Percentiles rank a stretch among this genome's conserved stretches.
phyloP scores from a whole-genome alignment of 2,888 invertebrate genomes.

The Prionchulus punctatus region DNA sequence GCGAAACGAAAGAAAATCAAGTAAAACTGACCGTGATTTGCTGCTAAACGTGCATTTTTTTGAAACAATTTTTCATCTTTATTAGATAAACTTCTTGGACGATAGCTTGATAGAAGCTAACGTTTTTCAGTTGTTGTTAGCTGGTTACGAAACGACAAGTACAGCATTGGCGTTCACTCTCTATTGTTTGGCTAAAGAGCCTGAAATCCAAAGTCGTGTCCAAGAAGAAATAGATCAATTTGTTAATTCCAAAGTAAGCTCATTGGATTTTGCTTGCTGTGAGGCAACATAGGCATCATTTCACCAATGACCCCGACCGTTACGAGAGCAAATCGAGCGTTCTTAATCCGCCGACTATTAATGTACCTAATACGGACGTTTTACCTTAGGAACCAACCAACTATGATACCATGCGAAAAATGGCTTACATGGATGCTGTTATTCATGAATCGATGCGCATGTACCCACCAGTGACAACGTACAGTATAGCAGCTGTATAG shows the following conservation, averaged over 20 bases:
- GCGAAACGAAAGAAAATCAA: neutral
- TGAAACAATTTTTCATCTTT: no score
- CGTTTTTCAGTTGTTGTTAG: conserved; percentile 41
- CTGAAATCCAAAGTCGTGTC: conserved; percentile 35
- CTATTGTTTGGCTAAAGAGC: conserved; percentile 38
- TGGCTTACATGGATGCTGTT: conserved; percentile 24
- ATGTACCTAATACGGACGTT: no score
- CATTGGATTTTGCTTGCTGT: neutral
- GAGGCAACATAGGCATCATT: no score
- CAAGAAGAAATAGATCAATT: conserved; percentile 34
- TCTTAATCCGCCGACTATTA: no score
- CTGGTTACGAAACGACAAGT: no score
- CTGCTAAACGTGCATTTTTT: no score
- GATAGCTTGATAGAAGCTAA: neutral
- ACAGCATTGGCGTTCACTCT: conserved; percentile 37
- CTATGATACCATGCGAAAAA: conserved; percentile 15
- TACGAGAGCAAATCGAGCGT: no score
- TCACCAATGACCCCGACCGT: no score
- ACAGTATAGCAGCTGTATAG: no score
- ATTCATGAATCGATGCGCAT: conserved; percentile 23
- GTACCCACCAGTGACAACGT: conserved; percentile 24
- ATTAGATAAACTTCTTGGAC: no score
- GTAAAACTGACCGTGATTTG: no score
- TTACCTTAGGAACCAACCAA: conserved; percentile 7
- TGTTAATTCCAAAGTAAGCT: conserved; percentile 20